Evolutionary conservation across 1,140 invertebrate genomes (phyloP), one percentile per base, ranked within the genome.

Genomic region (Glossosoma conforme): DNA sequence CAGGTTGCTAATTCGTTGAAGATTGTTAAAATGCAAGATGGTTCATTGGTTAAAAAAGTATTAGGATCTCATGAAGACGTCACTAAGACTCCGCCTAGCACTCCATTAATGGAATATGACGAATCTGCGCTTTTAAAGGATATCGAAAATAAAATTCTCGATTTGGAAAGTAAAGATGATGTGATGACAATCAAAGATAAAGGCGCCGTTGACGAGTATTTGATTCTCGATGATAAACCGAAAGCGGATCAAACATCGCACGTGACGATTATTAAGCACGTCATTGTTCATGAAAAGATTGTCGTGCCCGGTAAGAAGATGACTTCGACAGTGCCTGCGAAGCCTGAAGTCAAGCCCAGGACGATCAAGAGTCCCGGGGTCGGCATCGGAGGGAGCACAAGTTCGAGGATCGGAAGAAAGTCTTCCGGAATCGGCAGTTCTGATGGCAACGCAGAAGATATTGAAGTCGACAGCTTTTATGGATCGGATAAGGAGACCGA

Each of bases 401-500:
- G 43, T 10, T n/a, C 43, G 3, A 61, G 50, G 54, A 48, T 61
- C n/a, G 63, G 46, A 52, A 47, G 45, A 36, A 46, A 60, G 2
- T 66, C 61, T 10, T 60, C 60, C 38, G 65, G 66, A 10, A 41
- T 57, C 19, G 50, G 55, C 2, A 66, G 62, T 45, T 61, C 60
- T 3, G 33, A 73, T 71, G 44, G 74, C 74, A 58, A 69, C 68
- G 52, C 54, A 50, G 42, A 50, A 17, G n/a, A n/a, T n/a, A n/a
- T n/a, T n/a, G 46, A 51, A 32, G 48, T 46, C 54, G 77, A 80
- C 61, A 83, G 77, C 66, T 83, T 80, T 68, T 81, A 79, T 65
- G 79, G 77, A 25, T 77, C 76, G 57, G 80, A 84, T 47, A 83
- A 81, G 63, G 81, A 82, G 55, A 77, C 75, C 40, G 78, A 81